Evolutionary conservation across 2,888 invertebrate species (phyloP), one percentile per base, ranked within the genome.

Genomic region (Hofmannophila pseudospretella): DNA sequence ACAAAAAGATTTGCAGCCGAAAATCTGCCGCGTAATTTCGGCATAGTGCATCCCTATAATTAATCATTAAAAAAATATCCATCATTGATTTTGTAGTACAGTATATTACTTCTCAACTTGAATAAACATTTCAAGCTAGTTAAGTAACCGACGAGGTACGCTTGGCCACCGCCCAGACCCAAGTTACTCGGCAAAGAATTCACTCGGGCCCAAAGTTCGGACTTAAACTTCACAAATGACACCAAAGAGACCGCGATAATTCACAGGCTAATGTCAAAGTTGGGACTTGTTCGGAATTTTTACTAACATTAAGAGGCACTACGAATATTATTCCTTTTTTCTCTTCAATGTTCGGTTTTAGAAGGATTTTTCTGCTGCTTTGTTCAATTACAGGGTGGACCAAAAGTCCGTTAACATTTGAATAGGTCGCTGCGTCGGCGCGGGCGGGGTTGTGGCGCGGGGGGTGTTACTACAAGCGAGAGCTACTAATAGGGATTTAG

Each of bases 261-360:
- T 84, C 76, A 81, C 77, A 62, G 63, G 69, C 75, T 79, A 80
- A 80, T 80, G 81, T 75, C 73, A 73, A 80, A 82, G 77, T 82
- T 81, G 67, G 69, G 63, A 73, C 60, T 80, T 79, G 72, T 75
- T 75, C 58, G 72, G 73, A 73, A 74, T 73, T 79, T 78, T 78
- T 74, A 71, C 65, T 67, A 64, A 70, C 68, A 64, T 63, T 66
- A 75, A 67, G 59, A 67, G 74, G 60, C 65, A 60, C 65, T 63
- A n/a, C n/a, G n/a, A n/a, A n/a, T n/a, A 66, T 76, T 72, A 73
- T 67, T 67, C 62, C 58, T 59, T 55, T 58, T 61, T 54, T 58
- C 57, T 58, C 65, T 63, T 52, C 60, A 44, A 53, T 53, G 54
- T 58, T 67, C 48, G 43, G 52, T 56, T 56, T 60, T 50, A 46